Conservation (phyloP, 2,888 invertebrate genomes). For the Cryptosula pallasiana region DNA sequence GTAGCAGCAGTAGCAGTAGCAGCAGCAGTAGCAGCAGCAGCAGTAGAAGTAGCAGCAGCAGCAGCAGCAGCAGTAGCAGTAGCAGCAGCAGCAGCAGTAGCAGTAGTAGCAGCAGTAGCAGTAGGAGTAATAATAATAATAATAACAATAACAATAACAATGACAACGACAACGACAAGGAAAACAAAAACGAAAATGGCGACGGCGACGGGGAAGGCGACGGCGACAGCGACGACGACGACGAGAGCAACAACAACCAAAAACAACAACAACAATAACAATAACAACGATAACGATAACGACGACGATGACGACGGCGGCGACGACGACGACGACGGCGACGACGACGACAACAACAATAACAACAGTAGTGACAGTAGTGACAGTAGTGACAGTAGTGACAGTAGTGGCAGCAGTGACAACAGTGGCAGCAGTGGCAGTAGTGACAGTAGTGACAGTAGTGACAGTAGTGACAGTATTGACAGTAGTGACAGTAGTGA, state of each 20-base stretch:
- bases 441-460: not conserved
- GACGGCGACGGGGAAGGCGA: no score
- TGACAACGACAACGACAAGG: no score
- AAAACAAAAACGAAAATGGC: no score
- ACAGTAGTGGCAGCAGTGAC: not conserved
- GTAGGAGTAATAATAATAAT: not conserved
- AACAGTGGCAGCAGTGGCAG: not conserved
- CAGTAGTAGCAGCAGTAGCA: not conserved
- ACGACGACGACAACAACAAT: not conserved
- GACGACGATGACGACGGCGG: not conserved
- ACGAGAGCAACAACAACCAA: no score
- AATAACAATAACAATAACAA: no score
- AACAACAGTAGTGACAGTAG: not conserved
- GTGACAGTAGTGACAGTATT: not conserved
- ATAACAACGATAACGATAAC: not conserved
- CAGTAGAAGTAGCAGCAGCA: no score
- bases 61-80: not conserved
- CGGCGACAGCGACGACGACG: no score
- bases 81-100: not conserved
- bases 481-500: not conserved
- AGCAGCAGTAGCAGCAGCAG: no score
- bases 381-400: not conserved
- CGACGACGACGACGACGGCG: not conserved
- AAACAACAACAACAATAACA: no score
- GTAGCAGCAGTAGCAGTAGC: no score